Evolutionary conservation across 2,888 invertebrate species (phyloP).

Genomic region (Lomographa bimaculata): DNA sequence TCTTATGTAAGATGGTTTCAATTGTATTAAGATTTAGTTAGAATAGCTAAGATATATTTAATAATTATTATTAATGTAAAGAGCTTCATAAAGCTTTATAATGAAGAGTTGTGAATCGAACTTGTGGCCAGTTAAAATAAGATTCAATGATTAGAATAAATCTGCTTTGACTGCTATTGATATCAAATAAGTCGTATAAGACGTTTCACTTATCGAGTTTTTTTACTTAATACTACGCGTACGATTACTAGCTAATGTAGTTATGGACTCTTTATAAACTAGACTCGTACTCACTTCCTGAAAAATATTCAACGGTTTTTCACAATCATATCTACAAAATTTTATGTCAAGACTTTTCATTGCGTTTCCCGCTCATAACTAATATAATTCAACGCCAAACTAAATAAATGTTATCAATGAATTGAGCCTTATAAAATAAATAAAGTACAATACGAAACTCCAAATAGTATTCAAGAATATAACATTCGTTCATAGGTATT

Average conservation of each 20-base stretch:
- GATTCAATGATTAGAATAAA: conserved; percentile 64
- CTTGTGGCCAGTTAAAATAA: conserved; percentile 78
- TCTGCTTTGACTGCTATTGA: conserved; percentile 62
- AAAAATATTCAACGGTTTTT: too few species aligned
- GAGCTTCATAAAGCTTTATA: conserved; percentile 83
- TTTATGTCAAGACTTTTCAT: too few species aligned
- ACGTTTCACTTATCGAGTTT: conserved; percentile 39
- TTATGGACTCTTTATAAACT: conserved; percentile 6
- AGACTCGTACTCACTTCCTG: too few species aligned
- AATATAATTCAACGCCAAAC: too few species aligned
- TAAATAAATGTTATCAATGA: too few species aligned
- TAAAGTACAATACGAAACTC: conserved; percentile 3
- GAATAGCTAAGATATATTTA: conserved; percentile 47
- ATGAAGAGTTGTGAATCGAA: conserved; percentile 82
- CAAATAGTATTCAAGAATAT: background rate
- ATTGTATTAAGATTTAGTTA: conserved; percentile 54
- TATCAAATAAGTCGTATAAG: conserved; percentile 55
- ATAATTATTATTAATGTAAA: conserved; percentile 68
- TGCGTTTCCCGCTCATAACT: too few species aligned
- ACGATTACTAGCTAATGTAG: conserved; percentile 15
- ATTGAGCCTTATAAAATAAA: too few species aligned
- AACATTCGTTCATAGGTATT: background rate
- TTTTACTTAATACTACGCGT: conserved; percentile 21
- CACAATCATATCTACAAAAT: too few species aligned
- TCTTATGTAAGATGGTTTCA: conserved; percentile 52